Evolutionary conservation across 53 echinoderm and acorn worm genomes (phyloP), one percentile per base, ranked within the genome.

Genomic region (Mesocentrotus franciscanus): DNA sequence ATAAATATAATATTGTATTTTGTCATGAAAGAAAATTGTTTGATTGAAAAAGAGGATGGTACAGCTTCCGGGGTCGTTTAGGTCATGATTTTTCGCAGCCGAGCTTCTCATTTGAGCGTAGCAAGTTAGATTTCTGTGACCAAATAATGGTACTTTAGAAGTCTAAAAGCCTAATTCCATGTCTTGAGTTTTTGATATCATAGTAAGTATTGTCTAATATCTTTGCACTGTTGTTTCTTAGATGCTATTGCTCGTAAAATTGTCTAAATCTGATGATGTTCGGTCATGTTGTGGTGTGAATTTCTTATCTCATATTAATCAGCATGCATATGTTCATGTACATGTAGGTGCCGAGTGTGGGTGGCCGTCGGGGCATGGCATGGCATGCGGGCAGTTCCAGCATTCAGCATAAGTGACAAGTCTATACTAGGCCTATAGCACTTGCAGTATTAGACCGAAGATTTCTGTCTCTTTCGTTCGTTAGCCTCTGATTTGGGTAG

Each of bases 31-130:
- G 83, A 83, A 83, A 10, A 72, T 74, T n/a, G 24, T 83, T 42
- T 83, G 26, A 26, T 12, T 33, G 24, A 70, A 92, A 92, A 92
- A 59, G 83, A 93, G 94, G 94, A 79, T 93, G 78, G 94, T 93
- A 93, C 81, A 79, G 60, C 93, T 93, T 93, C 93, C 93, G 93
- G 93, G 74, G 49, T 93, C 49, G 14, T 24, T 17, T 83, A 16
- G 16, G 20, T 22, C 17, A 9, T 1, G 20, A 42, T 83, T 72
- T 39, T 72, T 72, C 30, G 72, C 27, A 72, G 72, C 10, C 72
- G 17, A 24, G 22, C 39, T 16, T 72, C 30, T 72, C 72, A 39
- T 72, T 29, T 29, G 30, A 9, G 4, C 27, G n/a, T 27, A 71
- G 0, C 20, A 49, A 8, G 74, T 9, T 10, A 26, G 9, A 9